Evolutionary conservation across 2,113 vertebrate genomes (phyloP), one percentile per base, ranked within the genome.

Genomic region (Bos taurus): DNA sequence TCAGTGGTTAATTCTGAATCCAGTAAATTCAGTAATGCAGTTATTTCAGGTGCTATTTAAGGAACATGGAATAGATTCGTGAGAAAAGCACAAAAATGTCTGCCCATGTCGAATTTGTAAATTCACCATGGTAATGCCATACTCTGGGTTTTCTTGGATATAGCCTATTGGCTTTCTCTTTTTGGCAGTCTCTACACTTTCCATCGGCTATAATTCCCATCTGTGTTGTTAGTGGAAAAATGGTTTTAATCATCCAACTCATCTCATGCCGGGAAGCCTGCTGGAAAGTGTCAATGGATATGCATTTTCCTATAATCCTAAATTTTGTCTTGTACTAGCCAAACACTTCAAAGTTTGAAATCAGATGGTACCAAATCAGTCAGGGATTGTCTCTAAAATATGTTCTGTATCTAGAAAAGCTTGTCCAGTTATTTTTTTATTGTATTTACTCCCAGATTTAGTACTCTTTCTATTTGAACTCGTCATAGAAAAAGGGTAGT

Each of bases 191-290:
- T 95, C 54, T 56, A 36, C n/a, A 88, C 14, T 82, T 88, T 85
- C 60, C 59, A 71, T 94, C 33, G 46, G 48, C 46, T 95, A 13
- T 7, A 57, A 36, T 85, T 85, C 52, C 81, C 84, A 95, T 90
- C 64, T 85, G 57, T 96, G 97, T 97, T 95, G 71, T 93, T 74
- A 94, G 40, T 28, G 77, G 43, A 60, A 95, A 92, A 12, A 90
- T 88, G 78, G 57, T 97, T 97, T 96, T 74, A 96, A 95, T 92
- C 90, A 96, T 92, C 15, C 36, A 96, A 64, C 40, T 57, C 33
- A 62, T 90, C 83, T 82, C 56, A 36, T 64, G 14, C 19, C 25
- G 89, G 12, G 56, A 96, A 97, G n/a, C 25, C 89, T 97, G 78
- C 90, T 92, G 87, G 71, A 86, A 95, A 71, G 19, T 83, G 85